A percentile compares a stretch with the other conserved stretches of the same genome.
These are phyloP conservation scores for Rhadina sibilatrix DNA, from an alignment of 2,113 vertebrate species.

Conservation along the genomic window DNA sequence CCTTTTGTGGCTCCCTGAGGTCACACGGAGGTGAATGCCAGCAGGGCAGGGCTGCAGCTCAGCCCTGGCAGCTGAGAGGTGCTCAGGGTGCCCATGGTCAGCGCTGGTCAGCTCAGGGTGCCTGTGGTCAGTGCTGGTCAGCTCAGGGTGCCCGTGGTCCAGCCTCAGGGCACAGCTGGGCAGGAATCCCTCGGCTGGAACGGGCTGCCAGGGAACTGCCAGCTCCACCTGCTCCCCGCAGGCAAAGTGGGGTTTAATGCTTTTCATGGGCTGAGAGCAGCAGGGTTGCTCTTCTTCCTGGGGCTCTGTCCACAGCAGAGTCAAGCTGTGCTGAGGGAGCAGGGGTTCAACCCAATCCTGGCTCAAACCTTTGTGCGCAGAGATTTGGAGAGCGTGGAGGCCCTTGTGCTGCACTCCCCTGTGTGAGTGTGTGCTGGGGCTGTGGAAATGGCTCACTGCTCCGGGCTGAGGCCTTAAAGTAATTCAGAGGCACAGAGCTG, in stretches of 20 bases:
- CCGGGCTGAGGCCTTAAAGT: neutral
- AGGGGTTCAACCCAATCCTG: neutral
- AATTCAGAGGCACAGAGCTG: neutral
- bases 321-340: neutral
- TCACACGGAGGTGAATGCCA: neutral
- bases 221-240: neutral
- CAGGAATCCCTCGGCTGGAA: neutral
- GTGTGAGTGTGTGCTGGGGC: neutral
- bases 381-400: neutral
- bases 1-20: neutral
- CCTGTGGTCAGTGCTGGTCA: too few species aligned
- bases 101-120: too few species aligned
- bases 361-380: neutral
- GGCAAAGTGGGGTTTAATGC: neutral
- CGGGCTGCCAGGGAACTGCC: neutral
- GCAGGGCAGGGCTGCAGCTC: neutral
- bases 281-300: neutral
- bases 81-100: too few species aligned
- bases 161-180: constrained; percentile 11
- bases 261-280: neutral
- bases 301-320: neutral
- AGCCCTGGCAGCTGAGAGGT: constrained; percentile 6
- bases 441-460: neutral
- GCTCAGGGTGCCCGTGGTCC: neutral
- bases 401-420: neutral